These are phyloP conservation scores for Hystrix brachyura DNA, from an alignment of 2,113 vertebrate genomes.

Conservation along the genomic window DNA sequence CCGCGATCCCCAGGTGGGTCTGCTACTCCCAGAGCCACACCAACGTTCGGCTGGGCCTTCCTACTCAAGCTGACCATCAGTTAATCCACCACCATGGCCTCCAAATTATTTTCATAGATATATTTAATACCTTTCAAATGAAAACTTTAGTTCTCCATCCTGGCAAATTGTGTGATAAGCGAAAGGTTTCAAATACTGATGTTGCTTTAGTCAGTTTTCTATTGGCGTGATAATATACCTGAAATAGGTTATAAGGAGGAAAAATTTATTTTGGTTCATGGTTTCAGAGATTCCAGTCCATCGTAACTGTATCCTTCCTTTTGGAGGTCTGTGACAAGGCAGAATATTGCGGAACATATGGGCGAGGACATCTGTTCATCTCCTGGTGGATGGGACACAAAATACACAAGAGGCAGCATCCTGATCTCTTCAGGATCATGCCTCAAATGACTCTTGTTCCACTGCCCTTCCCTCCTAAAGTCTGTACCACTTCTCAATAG, in stretches of 20 bases:
- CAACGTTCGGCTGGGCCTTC: too few species aligned
- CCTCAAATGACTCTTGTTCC: neutral
- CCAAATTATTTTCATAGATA: neutral
- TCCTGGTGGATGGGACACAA: neutral
- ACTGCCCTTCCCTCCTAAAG: neutral
- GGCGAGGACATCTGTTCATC: neutral
- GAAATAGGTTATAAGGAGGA: neutral
- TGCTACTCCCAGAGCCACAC: too few species aligned
- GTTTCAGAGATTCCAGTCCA: neutral
- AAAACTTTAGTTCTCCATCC: neutral
- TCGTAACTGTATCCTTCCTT: fast-evolving
- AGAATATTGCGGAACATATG: neutral
- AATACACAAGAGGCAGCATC: too few species aligned
- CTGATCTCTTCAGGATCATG: neutral
- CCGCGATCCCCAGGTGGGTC: too few species aligned
- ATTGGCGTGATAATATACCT: neutral
- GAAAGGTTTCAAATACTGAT: neutral
- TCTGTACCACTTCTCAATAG: too few species aligned
- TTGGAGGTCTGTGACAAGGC: neutral
- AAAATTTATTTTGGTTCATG: too few species aligned
- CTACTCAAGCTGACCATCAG: too few species aligned
- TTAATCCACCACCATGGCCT: neutral
- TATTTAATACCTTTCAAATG: neutral
- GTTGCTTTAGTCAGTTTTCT: neutral
- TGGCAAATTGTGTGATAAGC: neutral